These are phyloP conservation scores for Zootermopsis nevadensis DNA, from an alignment of 2,888 invertebrate species.

Conservation along the genomic window DNA sequence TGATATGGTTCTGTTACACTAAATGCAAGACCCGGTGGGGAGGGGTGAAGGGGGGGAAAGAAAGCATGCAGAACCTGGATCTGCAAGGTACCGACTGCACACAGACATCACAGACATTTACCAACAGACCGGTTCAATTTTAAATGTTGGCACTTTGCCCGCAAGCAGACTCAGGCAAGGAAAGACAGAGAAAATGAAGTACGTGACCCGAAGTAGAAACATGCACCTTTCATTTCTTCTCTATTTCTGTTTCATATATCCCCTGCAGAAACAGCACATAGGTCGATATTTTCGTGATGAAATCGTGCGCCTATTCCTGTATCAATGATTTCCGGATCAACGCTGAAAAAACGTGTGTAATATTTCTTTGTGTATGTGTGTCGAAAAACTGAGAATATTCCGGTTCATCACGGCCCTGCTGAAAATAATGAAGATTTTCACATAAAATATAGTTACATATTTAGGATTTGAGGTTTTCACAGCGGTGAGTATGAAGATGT, in stretches of 20 bases:
- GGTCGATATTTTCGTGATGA: neutral
- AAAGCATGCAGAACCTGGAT: neutral
- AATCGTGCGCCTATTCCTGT: too few relatives aligned
- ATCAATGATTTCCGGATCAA: too few relatives aligned
- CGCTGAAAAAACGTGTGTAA: too few relatives aligned
- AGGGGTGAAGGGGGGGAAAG: neutral
- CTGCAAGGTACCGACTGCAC: conserved; percentile 7
- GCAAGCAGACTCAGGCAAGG: conserved; percentile 5
- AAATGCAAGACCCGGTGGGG: neutral
- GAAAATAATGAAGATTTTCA: too few relatives aligned
- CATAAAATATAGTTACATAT: too few relatives aligned
- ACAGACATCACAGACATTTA: conserved; percentile 2
- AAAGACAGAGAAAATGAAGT: conserved; percentile 40
- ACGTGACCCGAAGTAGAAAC: conserved; percentile 43
- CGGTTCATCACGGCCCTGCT: too few relatives aligned
- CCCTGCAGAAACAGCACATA: neutral
- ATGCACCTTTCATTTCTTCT: conserved; percentile 34
- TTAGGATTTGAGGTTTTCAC: too few relatives aligned
- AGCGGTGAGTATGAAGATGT: too few relatives aligned
- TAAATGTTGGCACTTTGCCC: conserved; percentile 45
- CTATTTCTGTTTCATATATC: neutral
- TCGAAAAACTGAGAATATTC: too few relatives aligned
- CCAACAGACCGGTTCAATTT: conserved; percentile 39
- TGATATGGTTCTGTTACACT: neutral
- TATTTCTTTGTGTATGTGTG: too few relatives aligned